These are phyloP conservation scores for Passer montanus DNA, from an alignment of 2,113 vertebrate genomes.

Conservation along the genomic window DNA sequence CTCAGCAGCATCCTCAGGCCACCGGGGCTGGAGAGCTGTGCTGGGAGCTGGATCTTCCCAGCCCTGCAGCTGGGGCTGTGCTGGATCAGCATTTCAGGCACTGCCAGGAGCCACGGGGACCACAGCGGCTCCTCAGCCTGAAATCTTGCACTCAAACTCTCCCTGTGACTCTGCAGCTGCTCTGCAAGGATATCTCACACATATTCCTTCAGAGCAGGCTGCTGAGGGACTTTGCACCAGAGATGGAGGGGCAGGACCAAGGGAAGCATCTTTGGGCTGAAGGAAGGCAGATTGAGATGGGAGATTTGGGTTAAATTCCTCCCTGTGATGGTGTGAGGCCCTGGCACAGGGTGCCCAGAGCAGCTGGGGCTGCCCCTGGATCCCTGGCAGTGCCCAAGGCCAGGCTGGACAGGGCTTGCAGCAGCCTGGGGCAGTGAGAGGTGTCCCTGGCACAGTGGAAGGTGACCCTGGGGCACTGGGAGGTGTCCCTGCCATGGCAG, in stretches of 20 bases:
- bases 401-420: no score
- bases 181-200: neutral
- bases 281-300: no score
- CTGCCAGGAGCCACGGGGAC: neutral
- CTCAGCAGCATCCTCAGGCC: neutral
- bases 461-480: neutral
- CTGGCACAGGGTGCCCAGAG: neutral
- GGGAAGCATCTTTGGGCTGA: neutral
- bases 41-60: neutral
- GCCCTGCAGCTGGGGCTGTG: neutral
- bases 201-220: neutral
- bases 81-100: neutral
- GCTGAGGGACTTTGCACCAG: neutral
- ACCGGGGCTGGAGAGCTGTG: neutral
- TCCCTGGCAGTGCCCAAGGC: neutral
- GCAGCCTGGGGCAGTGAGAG: neutral
- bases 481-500: neutral
- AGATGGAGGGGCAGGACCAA: neutral
- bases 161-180: neutral
- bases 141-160: neutral
- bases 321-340: rapidly evolving
- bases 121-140: neutral
- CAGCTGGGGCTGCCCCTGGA: neutral
- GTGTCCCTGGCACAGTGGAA: neutral
- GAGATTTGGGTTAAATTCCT: rapidly evolving